Conservation (phyloP, 2,113 vertebrate species). For the Ameiurus melas region DNA sequence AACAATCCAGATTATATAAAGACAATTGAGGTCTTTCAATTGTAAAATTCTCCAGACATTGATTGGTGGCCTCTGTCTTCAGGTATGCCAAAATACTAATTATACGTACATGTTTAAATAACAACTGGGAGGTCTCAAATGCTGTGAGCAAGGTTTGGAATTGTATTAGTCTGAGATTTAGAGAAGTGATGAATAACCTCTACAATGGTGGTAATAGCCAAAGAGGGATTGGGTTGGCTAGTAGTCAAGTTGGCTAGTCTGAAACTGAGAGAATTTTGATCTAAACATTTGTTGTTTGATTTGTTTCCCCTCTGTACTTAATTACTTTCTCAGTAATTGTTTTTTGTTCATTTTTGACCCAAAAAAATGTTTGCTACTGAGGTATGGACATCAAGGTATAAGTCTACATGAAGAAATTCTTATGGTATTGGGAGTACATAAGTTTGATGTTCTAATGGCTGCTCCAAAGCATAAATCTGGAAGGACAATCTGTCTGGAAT, state of each 20-base stretch:
- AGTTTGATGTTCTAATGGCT: background rate
- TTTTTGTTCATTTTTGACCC: too few relatives aligned
- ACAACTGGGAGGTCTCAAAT: too few relatives aligned
- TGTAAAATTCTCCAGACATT: background rate
- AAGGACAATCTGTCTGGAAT: background rate
- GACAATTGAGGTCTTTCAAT: background rate
- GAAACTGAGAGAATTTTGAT: background rate
- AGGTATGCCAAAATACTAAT: background rate
- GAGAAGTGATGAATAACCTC: too few relatives aligned
- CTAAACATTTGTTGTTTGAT: background rate
- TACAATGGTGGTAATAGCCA: too few relatives aligned
- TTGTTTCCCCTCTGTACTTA: background rate
- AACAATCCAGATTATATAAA: background rate
- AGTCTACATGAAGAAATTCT: background rate
- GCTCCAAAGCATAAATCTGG: background rate
- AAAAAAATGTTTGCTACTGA: too few relatives aligned
- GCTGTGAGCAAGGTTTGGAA: too few relatives aligned
- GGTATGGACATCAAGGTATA: background rate
- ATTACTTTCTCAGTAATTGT: background rate
- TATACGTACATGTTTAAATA: background rate
- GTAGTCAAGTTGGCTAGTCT: background rate
- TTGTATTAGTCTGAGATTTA: too few relatives aligned
- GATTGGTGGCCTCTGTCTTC: background rate
- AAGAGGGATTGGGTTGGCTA: too few relatives aligned
- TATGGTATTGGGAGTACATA: background rate